Percentiles rank a stretch among this genome's conserved stretches.
These are phyloP conservation scores for Drosophila insularis DNA, from an alignment of 1,140 invertebrate genomes.

Conservation along the genomic window DNA sequence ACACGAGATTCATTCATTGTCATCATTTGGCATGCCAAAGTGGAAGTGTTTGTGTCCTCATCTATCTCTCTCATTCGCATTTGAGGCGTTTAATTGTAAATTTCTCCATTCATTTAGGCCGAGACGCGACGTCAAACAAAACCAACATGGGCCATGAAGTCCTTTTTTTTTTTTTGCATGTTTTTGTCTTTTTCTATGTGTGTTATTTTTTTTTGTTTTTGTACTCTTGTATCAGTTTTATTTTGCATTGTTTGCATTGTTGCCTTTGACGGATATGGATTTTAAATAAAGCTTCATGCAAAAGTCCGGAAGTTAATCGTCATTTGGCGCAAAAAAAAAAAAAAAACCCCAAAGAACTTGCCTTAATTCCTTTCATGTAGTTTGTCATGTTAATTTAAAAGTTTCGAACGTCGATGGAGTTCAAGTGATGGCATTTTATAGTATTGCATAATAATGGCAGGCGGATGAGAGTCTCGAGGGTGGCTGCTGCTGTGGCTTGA, in stretches of 20 bases:
- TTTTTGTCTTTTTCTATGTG: neutral
- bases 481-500: too few species aligned
- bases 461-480: too few species aligned
- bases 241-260: neutral
- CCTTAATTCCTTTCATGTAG: neutral
- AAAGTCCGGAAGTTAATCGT: neutral
- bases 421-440: neutral
- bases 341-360: neutral
- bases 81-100: conserved; percentile 64
- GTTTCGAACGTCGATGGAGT: neutral
- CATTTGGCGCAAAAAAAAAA: neutral
- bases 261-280: neutral
- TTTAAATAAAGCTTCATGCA: neutral
- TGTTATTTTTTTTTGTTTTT: neutral
- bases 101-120: conserved; percentile 57
- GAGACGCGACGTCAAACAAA: conserved; percentile 11
- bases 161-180: conserved; percentile 8
- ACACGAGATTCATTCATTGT: conserved; percentile 59
- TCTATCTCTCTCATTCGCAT: conserved; percentile 11
- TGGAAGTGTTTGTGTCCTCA: too few species aligned
- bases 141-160: neutral
- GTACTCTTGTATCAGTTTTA: neutral
- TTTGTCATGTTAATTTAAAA: conserved; percentile 8
- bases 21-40: conserved; percentile 24
- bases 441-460: neutral